Base-by-base conservation (phyloP, 1,140 invertebrate genomes). In the Bombus terrestris region DNA sequence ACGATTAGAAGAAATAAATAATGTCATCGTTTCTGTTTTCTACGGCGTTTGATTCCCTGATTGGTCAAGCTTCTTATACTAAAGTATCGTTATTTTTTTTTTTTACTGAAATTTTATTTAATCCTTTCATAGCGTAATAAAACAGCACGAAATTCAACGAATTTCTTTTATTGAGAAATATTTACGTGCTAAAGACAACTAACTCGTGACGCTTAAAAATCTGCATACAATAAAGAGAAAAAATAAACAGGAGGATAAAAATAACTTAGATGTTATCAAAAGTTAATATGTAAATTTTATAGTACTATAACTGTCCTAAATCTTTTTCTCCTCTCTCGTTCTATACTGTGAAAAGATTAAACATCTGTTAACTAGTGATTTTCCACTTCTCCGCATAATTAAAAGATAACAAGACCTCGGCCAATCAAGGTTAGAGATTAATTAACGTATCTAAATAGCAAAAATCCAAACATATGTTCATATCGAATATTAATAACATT, bases 361-460 rank as follows among this genome's bases (percentile, higher is more conserved):
- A 62, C 12, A 13, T 62, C 59, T 5, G 59, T 53, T 8, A 53
- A 53, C 18, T 18, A 8, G 12, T 13, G 59, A 62, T 66, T 15
- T 6, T 32, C 1, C n/a, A 2, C 1, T 22, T 35, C 0, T 35
- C 6, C 32, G 18, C 15, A 9, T 9, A 66, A 35, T 22, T 13
- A 32, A 64, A 18, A 68, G n/a, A 59, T 82, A 41, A 59, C 71
- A 39, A 72, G 41, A 53, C 72, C 81, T 91, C 37, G 86, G 87
- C 89, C 92, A 92, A 93, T 93, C 92, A 91, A 92, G 91, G 86
- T 83, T 86, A 83, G 80, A 86, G 57, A 90, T 89, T 57, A 32
- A 92, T 91, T 92, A 92, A 91, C 90, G 66, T 78, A 69, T 85
- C 90, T 89, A 91, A 92, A 84, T 83, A 87, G 91, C 92, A 86